Evolutionary conservation across 2,888 invertebrate genomes (phyloP).

Genomic region (Neoaliturus tenellus): DNA sequence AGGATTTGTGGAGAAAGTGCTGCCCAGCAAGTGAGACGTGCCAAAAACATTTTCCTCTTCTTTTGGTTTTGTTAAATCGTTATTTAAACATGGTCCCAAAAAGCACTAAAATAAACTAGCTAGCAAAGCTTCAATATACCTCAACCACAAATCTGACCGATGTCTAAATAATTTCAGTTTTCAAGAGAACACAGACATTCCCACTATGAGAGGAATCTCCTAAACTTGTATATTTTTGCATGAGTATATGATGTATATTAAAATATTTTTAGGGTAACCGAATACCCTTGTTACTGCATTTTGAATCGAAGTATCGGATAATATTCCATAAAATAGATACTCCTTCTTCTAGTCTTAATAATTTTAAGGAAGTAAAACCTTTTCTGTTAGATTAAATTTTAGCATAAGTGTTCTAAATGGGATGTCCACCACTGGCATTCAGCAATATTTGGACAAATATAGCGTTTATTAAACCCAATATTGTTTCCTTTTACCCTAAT

Average conservation of each 20-base stretch:
- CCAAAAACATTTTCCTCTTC: conserved; percentile 23
- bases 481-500: background rate
- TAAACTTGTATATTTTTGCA: conserved; percentile 1
- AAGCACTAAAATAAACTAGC: conserved; percentile 40
- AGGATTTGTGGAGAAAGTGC: conserved; percentile 72
- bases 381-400: conserved; percentile 28
- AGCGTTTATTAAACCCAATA: conserved; percentile 20
- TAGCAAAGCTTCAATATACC: background rate
- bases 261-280: background rate
- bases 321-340: background rate
- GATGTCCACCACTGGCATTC: background rate
- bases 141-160: background rate
- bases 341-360: conserved; percentile 33
- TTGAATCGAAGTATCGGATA: conserved; percentile 3
- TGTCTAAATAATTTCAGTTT: background rate
- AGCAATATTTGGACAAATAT: conserved; percentile 40
- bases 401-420: conserved; percentile 23
- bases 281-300: background rate
- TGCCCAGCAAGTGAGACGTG: conserved; percentile 65
- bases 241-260: background rate
- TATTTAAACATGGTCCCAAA: conserved; percentile 15
- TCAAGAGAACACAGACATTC: conserved; percentile 4
- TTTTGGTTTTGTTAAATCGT: background rate
- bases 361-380: conserved; percentile 11
- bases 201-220: conserved; percentile 1